Evolutionary conservation across 2,797 vertebrate genomes (phyloP).

Genomic region (Urophycis tenuis): DNA sequence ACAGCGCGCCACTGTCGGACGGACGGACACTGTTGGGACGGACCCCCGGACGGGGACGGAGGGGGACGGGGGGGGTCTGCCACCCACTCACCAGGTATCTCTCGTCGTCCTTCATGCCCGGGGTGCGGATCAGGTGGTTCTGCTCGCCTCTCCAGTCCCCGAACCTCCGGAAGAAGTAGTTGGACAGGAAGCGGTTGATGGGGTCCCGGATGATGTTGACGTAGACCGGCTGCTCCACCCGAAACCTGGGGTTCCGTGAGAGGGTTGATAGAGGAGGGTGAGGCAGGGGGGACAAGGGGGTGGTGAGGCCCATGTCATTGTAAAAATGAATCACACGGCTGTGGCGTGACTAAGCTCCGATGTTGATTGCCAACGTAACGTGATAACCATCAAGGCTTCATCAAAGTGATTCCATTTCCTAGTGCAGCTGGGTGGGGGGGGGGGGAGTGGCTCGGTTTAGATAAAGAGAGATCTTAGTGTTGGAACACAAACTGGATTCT

Average conservation of each 20-base stretch:
- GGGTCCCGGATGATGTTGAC: slow-evolving; percentile 98
- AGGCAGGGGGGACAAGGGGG: no score
- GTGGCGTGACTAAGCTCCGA: neutral
- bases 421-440: neutral
- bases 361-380: no score
- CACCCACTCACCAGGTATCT: slow-evolving; percentile 84
- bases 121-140: slow-evolving; percentile 96
- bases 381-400: neutral
- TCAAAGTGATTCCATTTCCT: neutral
- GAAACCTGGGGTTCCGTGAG: no score
- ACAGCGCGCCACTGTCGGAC: no score
- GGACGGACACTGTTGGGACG: no score
- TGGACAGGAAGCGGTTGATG: slow-evolving; percentile 92
- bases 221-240: slow-evolving; percentile 94
- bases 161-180: slow-evolving; percentile 98
- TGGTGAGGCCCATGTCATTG: no score
- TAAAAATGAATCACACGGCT: neutral
- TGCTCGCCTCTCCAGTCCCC: slow-evolving; percentile 98
- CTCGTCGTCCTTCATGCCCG: slow-evolving; percentile 97
- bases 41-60: no score
- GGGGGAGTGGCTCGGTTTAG: no score
- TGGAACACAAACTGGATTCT: neutral
- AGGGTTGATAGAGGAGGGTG: no score
- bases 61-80: no score
- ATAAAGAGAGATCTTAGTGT: neutral